Percentiles rank a stretch among this genome's conserved stretches.
phyloP scores from a whole-genome alignment of 1,140 invertebrate species.

The Rhyzopertha dominica region DNA sequence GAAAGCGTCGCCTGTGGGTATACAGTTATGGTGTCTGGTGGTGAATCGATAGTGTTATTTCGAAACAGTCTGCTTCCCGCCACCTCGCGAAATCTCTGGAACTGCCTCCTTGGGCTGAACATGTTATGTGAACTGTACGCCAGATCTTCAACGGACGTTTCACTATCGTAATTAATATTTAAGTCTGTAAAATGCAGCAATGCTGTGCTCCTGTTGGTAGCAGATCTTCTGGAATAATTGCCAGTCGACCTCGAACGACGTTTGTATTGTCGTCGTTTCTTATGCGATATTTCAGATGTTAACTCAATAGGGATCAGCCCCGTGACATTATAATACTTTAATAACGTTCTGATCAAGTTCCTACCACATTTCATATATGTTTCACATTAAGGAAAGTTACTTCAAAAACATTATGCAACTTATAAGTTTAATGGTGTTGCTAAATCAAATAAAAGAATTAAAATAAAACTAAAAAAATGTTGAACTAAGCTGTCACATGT shows the following conservation, averaged over 20 bases:
- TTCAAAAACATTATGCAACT: no score
- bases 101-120: slow-evolving; percentile 23
- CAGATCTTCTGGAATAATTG: slow-evolving; percentile 49
- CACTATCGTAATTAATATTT: slow-evolving; percentile 54
- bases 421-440: no score
- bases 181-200: slow-evolving; percentile 55
- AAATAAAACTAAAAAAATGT: no score
- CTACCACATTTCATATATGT: slow-evolving; percentile 63
- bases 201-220: slow-evolving; percentile 53
- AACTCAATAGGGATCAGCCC: slow-evolving; percentile 61
- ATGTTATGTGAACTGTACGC: slow-evolving; percentile 30
- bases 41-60: slow-evolving; percentile 23
- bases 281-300: slow-evolving; percentile 50
- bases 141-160: slow-evolving; percentile 46
- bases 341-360: slow-evolving; percentile 67
- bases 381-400: slow-evolving; percentile 22
- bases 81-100: slow-evolving; percentile 30
- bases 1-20: slow-evolving; percentile 57
- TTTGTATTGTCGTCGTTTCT: slow-evolving; percentile 44
- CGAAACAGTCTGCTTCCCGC: slow-evolving; percentile 31
- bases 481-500: no score
- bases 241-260: slow-evolving; percentile 50
- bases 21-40: slow-evolving; percentile 39
- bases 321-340: slow-evolving; percentile 75
- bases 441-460: no score